Evolutionary conservation across 2,113 vertebrate genomes (phyloP).

Genomic region (Oreochromis spilurus): DNA sequence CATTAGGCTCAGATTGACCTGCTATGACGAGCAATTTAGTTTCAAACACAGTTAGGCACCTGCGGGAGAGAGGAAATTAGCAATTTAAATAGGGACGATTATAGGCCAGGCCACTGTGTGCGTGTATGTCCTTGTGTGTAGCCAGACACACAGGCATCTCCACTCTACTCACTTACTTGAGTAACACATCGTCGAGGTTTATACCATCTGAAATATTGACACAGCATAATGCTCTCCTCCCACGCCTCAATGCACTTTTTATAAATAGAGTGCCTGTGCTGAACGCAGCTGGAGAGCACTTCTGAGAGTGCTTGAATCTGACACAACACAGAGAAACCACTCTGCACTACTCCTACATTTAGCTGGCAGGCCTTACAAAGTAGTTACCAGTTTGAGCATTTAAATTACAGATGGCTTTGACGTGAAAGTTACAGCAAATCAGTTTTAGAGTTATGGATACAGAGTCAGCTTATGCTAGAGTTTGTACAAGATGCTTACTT

Average conservation of each 20-base stretch:
- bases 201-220: conserved; percentile 46
- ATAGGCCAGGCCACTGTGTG: conserved; percentile 54
- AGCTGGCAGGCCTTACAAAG: conserved; percentile 32
- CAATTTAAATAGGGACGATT: conserved; percentile 66
- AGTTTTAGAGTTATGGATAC: neutral
- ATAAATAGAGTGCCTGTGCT: conserved; percentile 42
- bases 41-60: conserved; percentile 63
- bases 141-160: neutral
- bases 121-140: conserved; percentile 1
- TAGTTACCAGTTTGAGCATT: conserved; percentile 9
- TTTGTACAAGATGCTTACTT: neutral
- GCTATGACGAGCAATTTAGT: conserved; percentile 66
- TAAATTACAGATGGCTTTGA: conserved; percentile 30
- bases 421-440: neutral
- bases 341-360: conserved; percentile 44
- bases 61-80: conserved; percentile 63
- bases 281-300: conserved; percentile 57
- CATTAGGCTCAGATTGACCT: conserved; percentile 62
- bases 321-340: conserved; percentile 47
- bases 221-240: conserved; percentile 54
- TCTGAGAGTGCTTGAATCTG: conserved; percentile 41
- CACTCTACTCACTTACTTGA: conserved; percentile 21
- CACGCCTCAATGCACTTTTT: conserved; percentile 47
- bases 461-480: neutral
- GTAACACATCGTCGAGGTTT: conserved; percentile 12